Evolutionary conservation across 2,113 vertebrate genomes (phyloP), one percentile per base, ranked within the genome.

Genomic region (Verasper variegatus): DNA sequence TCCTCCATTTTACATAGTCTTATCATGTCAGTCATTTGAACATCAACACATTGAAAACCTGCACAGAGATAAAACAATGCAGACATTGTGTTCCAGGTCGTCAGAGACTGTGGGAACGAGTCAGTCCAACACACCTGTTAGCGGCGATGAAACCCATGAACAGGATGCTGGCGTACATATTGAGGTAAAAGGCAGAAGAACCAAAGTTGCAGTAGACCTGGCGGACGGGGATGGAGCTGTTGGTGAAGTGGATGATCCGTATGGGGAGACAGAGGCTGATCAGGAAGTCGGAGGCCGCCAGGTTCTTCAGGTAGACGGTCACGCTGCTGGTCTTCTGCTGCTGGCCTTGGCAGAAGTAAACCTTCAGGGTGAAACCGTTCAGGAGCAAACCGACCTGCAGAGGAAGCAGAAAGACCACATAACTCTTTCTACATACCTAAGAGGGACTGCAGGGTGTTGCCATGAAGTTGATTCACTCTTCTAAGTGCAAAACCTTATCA

Each of bases 81-180:
- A 24, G 24, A 24, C 31, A 1, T 31, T 1, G 31, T 31, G 31
- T 6, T 31, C 5, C 31, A 31, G 31, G 31, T 31, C 0, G 6
- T 31, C 31, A 31, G 31, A 31, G 35, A 37, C 35, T 0, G 7
- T 2, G 1, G 31, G 27, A 5, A 3, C 27, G 27, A 35, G 9
- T 4, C 52, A 13, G 8, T 3, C 10, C 20, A 45, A 9, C 62
- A 3, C 3, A 93, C 94, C 94, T 92, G 89, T 94, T 92, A 1
- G 86, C 91, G 0, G 94, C 94, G 14, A 95, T 91, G 82, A 90
- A 92, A 0, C 92, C 92, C 93, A 95, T 94, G 89, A 94, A 94
- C 68, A 94, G 78, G 74, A 95, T 93, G 92, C 94, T 95, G 78
- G 92, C 90, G 10, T 95, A 95, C 92, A 93, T 94, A 88, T 94